Evolutionary conservation across 2,797 vertebrate genomes (phyloP), one percentile per base, ranked within the genome.

Genomic region (Malacoctenus gilli): DNA sequence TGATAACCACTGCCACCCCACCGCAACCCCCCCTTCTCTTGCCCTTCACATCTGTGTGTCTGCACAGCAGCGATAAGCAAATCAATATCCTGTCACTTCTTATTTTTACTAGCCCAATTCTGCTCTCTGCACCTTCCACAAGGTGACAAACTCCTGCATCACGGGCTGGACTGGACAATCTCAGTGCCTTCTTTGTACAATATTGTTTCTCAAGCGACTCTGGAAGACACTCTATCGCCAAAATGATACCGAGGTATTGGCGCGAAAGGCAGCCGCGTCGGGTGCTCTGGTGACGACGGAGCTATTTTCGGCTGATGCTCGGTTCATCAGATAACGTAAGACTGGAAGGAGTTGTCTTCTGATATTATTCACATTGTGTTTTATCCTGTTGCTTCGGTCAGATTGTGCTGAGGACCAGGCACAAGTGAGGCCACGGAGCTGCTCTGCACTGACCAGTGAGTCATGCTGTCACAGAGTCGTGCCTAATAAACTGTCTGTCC

Each of bases 71-170:
- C 80, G 91, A 92, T 92, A 93, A 93, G 91, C 90, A 92, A 92
- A 93, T 93, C 92, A 93, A 93, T 93, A 93, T 91, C 89, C 89
- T 92, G 91, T 92, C 92, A 92, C 91, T 91, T 92, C 88, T 92
- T 85, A 92, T 92, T 92, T 92, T 92, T 90, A 89, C 90, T 84
- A 79, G 86, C 86, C 89, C 87, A 90, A 90, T 90, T 90, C 88
- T 90, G 84, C 88, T 89, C 87, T 85, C 86, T 85, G 85, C 88
- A 89, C 88, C 89, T 87, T 87, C 85, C 84, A 81, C 88, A 90
- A 92, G 91, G 91, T 91, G 91, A 91, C 90, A 89, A 89, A 89
- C 84, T 84, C 60, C 77, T 60, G 84, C 85, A 87, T 83, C 59
- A 14, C 56, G 78, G 85, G 85, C 81, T 79, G 77, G 56, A 69